phyloP scores from a whole-genome alignment of 2,797 vertebrate species.

The Tolypeutes matacus region DNA sequence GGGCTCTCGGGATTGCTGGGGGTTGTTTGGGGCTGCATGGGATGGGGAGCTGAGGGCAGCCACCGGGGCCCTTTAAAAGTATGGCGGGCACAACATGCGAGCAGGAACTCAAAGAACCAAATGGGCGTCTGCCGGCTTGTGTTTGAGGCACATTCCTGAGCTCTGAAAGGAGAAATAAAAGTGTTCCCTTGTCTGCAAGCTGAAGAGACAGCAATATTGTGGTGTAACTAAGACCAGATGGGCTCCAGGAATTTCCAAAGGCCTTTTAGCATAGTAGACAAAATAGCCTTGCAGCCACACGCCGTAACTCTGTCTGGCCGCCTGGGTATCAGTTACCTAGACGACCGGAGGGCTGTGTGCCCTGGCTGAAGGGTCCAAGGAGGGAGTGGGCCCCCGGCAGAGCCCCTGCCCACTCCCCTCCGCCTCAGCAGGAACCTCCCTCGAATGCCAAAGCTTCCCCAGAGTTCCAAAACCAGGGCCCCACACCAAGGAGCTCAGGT shows the following conservation, averaged over 20 bases:
- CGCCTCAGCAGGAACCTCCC: background rate
- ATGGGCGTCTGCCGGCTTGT: conserved; percentile 20
- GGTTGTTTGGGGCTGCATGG: too few relatives aligned
- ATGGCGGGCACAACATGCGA: background rate
- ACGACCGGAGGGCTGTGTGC: background rate
- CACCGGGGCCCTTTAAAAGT: background rate
- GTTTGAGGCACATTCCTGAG: conserved; percentile 77
- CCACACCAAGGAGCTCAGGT: background rate
- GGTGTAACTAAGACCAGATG: conserved; percentile 87
- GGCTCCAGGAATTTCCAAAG: conserved; percentile 81
- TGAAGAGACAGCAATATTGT: conserved; percentile 77
- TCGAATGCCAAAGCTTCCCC: background rate
- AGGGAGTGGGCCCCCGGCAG: background rate
- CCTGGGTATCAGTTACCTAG: conserved; percentile 33
- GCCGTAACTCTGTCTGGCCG: conserved; percentile 19
- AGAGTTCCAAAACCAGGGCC: background rate
- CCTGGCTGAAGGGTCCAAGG: background rate
- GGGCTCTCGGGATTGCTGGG: background rate
- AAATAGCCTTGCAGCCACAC: conserved; percentile 73
- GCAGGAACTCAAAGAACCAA: background rate
- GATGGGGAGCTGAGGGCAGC: background rate
- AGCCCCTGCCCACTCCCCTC: background rate
- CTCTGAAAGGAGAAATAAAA: conserved; percentile 83
- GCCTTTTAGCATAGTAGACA: conserved; percentile 58
- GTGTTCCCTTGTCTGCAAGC: conserved; percentile 74